These are phyloP conservation scores for Dicerorhinus sumatrensis DNA, from an alignment of 2,113 vertebrate species.

Conservation along the genomic window DNA sequence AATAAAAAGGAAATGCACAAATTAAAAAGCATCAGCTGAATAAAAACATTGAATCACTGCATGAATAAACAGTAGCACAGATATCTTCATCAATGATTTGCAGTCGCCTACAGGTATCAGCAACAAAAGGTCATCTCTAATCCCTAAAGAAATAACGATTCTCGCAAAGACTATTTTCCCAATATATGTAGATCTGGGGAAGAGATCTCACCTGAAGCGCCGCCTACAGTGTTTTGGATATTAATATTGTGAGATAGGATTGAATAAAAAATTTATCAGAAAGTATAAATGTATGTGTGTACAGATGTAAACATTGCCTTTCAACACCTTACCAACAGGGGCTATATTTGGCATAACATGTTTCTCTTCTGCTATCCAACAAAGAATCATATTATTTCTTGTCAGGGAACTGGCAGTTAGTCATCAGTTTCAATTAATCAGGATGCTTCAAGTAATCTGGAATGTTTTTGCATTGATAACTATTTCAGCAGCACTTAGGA, in stretches of 20 bases:
- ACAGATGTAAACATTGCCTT: not conserved
- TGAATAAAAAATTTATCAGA: not conserved
- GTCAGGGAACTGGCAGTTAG: not conserved
- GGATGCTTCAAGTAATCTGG: not conserved
- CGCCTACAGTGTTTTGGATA: not conserved
- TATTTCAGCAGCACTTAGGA: not conserved
- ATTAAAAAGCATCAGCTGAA: not conserved
- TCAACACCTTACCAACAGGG: not conserved
- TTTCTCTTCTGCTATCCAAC: not conserved
- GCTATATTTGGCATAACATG: not conserved
- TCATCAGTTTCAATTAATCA: constrained; percentile 34
- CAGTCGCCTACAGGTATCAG: not conserved
- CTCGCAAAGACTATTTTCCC: not conserved
- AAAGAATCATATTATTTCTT: constrained; percentile 34
- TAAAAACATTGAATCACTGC: not conserved
- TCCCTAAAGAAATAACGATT: not conserved
- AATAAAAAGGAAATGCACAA: not conserved
- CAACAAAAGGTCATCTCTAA: not conserved
- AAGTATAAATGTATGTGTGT: not conserved
- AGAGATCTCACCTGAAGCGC: not conserved
- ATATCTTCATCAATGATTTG: not conserved
- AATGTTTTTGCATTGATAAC: constrained; percentile 50
- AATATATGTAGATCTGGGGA: not conserved
- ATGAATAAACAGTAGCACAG: not conserved
- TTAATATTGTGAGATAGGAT: not conserved